These are phyloP conservation scores for Setipinna tenuifilis DNA, from an alignment of 2,797 vertebrate species.

Conservation along the genomic window DNA sequence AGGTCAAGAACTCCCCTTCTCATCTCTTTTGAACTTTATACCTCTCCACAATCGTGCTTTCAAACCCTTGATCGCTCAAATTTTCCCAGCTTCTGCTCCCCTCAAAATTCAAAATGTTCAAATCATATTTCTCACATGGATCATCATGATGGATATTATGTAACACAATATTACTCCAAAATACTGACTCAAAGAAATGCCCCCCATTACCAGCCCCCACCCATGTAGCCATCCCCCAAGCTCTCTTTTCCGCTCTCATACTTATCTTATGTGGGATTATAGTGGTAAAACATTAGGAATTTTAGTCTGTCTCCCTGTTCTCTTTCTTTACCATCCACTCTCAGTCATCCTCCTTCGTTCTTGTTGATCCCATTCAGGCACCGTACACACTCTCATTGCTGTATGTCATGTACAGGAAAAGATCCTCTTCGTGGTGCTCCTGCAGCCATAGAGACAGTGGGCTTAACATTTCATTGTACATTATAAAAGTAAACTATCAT, in stretches of 20 bases:
- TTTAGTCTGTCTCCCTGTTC: conserved; percentile 31
- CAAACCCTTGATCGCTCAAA: conserved; percentile 7
- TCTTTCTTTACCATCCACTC: conserved; percentile 39
- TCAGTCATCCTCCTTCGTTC: conserved; percentile 33
- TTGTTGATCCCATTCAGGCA: conserved; percentile 74
- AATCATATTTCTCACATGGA: conserved; percentile 40
- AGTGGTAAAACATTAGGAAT: conserved; percentile 62
- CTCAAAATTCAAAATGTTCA: conserved; percentile 36
- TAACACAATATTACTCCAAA: conserved; percentile 53
- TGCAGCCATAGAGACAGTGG: conserved; percentile 54
- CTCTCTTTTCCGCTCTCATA: conserved; percentile 52
- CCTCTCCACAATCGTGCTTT: conserved; percentile 6
- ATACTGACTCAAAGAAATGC: conserved; percentile 61
- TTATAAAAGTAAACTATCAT: neutral
- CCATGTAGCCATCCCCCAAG: conserved; percentile 35
- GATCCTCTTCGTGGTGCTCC: conserved; percentile 96
- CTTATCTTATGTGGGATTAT: conserved; percentile 60
- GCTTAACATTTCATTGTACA: neutral
- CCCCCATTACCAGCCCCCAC: conserved; percentile 25
- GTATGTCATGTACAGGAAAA: conserved; percentile 98
- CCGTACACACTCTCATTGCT: conserved; percentile 98
- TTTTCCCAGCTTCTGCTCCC: neutral
- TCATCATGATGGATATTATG: conserved; percentile 45
- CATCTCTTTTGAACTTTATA: conserved; percentile 33
- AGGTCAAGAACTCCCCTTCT: conserved; percentile 34